Conservation (phyloP, 2,113 vertebrate species). For the Microcebus murinus region DNA sequence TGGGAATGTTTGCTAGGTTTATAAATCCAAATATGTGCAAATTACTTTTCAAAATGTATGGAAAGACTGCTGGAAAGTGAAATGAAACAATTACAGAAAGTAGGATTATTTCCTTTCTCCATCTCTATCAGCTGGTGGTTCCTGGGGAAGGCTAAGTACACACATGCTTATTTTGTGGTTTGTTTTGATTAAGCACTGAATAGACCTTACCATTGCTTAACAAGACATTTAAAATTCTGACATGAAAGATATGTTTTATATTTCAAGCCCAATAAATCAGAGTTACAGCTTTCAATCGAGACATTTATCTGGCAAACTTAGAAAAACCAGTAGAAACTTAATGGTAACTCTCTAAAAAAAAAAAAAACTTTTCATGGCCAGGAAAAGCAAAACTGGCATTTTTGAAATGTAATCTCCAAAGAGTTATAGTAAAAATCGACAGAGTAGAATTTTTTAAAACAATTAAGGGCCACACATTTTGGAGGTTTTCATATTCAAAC, state of each 20-base stretch:
- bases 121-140: constrained; percentile 54
- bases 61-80: constrained; percentile 24
- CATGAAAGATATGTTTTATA: constrained; percentile 83
- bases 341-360: constrained; percentile 54
- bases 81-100: background rate
- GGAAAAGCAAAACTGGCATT: constrained; percentile 79
- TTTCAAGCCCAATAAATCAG: constrained; percentile 84
- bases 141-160: constrained; percentile 66
- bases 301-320: constrained; percentile 83
- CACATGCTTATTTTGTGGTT: constrained; percentile 74
- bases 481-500: background rate
- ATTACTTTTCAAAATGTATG: background rate
- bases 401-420: constrained; percentile 80
- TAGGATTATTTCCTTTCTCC: background rate
- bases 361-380: constrained; percentile 74
- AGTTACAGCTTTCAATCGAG: constrained; percentile 79
- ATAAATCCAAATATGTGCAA: constrained; percentile 19
- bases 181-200: constrained; percentile 80
- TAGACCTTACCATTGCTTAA: constrained; percentile 82
- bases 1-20: background rate
- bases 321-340: constrained; percentile 77
- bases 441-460: constrained; percentile 60
- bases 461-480: constrained; percentile 56
- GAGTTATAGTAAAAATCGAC: constrained; percentile 71
- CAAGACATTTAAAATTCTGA: constrained; percentile 84